A percentile compares a stretch with the other conserved stretches of the same genome.
phyloP scores from a whole-genome alignment of 2,888 invertebrate genomes.

The Idaea dimidiata region DNA sequence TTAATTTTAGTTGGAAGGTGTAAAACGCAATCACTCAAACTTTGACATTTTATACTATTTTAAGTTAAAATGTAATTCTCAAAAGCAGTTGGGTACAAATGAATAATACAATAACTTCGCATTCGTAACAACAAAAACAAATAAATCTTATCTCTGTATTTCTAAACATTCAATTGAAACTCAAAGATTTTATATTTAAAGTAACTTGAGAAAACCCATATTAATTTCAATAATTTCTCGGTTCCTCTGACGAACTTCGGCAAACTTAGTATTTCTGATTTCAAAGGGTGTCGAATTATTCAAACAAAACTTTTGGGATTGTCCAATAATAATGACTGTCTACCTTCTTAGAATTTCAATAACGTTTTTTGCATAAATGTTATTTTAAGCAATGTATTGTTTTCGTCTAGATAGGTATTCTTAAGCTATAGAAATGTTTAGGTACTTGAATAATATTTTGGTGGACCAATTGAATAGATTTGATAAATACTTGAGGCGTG shows the following conservation, averaged over 20 bases:
- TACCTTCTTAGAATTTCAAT: slow-evolving; percentile 22
- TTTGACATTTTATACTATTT: no score
- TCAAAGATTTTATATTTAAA: slow-evolving; percentile 4
- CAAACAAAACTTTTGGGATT: slow-evolving; percentile 21
- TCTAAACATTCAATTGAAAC: slow-evolving; percentile 6
- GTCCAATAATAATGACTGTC: slow-evolving; percentile 11
- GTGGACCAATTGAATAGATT: no score
- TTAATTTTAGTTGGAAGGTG: no score
- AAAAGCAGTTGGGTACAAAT: background rate
- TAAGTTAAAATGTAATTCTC: background rate
- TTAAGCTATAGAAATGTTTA: no score
- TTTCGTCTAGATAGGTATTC: background rate
- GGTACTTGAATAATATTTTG: no score
- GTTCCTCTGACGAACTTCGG: slow-evolving; percentile 7
- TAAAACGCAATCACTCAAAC: no score
- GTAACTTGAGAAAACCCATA: slow-evolving; percentile 11
- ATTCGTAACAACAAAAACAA: slow-evolving; percentile 3
- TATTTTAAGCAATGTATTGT: background rate
- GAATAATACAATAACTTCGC: background rate
- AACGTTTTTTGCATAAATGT: background rate
- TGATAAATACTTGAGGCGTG: no score
- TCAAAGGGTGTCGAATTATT: slow-evolving; percentile 22
- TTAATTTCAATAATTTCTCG: slow-evolving; percentile 8
- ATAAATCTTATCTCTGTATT: background rate
- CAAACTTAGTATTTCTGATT: slow-evolving; percentile 12